These are phyloP conservation scores for Drosophila colorata DNA, from an alignment of 2,888 invertebrate species.

Conservation along the genomic window DNA sequence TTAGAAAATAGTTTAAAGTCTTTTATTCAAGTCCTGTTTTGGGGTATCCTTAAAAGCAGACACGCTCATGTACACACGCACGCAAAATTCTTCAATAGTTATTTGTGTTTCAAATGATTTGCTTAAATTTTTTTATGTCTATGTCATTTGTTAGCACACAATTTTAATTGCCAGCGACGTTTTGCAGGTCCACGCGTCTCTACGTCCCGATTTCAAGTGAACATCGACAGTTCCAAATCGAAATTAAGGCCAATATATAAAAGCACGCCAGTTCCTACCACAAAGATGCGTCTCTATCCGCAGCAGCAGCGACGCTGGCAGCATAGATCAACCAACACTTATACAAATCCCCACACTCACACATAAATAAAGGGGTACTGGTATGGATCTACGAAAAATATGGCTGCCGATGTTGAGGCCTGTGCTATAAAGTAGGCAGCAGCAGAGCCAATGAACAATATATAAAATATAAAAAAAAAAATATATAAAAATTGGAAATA, in stretches of 20 bases:
- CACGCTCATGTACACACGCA: constrained; percentile 14
- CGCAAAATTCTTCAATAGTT: constrained; percentile 20
- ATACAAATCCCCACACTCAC: constrained; percentile 27
- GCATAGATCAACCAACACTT: constrained; percentile 57
- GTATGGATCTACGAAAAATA: constrained; percentile 64
- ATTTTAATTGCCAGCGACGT: constrained; percentile 74
- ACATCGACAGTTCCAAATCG: constrained; percentile 84
- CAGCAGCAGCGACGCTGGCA: constrained; percentile 55
- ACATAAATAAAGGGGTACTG: constrained; percentile 10
- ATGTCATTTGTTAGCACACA: constrained; percentile 60
- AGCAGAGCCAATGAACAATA: constrained; percentile 70
- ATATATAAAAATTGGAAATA: constrained; percentile 77
- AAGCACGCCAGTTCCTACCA: constrained; percentile 72
- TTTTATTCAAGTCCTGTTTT: constrained; percentile 20
- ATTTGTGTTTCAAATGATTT: constrained; percentile 17
- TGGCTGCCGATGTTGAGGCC: constrained; percentile 50
- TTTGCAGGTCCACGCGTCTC: constrained; percentile 84
- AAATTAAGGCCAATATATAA: constrained; percentile 82
- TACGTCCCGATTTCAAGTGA: constrained; percentile 85
- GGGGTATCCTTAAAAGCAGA: constrained; percentile 35
- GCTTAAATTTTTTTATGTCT: constrained; percentile 37
- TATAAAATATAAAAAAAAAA: constrained; percentile 61
- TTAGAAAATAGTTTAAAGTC: constrained; percentile 9
- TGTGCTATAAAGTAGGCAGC: constrained; percentile 57
- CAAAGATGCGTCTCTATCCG: constrained; percentile 67